phyloP scores from a whole-genome alignment of 2,797 vertebrate genomes.

The Acanthopagrus latus region DNA sequence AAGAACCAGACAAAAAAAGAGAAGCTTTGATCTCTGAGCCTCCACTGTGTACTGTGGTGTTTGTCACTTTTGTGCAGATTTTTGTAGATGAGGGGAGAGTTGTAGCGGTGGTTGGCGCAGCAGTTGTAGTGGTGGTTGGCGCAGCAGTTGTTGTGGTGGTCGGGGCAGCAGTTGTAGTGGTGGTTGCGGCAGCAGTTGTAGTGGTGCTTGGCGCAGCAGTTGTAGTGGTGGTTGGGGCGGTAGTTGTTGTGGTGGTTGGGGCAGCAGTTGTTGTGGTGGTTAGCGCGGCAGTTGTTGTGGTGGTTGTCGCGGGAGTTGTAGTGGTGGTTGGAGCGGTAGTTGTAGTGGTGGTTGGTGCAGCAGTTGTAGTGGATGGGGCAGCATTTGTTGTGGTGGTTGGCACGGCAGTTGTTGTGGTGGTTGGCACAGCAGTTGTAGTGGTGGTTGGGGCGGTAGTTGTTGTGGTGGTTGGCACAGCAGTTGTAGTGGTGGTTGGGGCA shows the following conservation, averaged over 20 bases:
- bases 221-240: rapidly evolving
- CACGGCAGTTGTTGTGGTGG: rapidly evolving
- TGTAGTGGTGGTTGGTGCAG: neutral
- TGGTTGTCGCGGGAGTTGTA: neutral
- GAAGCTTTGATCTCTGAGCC: conserved; percentile 27
- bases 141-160: rapidly evolving
- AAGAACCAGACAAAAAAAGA: conserved; percentile 36
- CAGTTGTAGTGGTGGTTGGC: rapidly evolving
- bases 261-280: too few relatives aligned
- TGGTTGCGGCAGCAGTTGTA: rapidly evolving
- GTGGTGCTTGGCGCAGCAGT: neutral
- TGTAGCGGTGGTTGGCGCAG: rapidly evolving
- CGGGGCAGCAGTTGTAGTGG: neutral
- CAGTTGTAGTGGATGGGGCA: rapidly evolving
- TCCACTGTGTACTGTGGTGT: neutral
- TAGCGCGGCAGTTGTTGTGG: too few relatives aligned
- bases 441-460: rapidly evolving
- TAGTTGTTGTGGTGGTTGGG: rapidly evolving
- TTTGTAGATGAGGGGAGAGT: rapidly evolving
- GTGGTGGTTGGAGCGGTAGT: rapidly evolving
- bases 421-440: neutral
- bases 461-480: neutral
- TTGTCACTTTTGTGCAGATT: neutral
- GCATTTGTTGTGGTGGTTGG: rapidly evolving
- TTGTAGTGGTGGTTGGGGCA: neutral